phyloP scores from a whole-genome alignment of 2,888 invertebrate genomes.

The Heliconius erato region DNA sequence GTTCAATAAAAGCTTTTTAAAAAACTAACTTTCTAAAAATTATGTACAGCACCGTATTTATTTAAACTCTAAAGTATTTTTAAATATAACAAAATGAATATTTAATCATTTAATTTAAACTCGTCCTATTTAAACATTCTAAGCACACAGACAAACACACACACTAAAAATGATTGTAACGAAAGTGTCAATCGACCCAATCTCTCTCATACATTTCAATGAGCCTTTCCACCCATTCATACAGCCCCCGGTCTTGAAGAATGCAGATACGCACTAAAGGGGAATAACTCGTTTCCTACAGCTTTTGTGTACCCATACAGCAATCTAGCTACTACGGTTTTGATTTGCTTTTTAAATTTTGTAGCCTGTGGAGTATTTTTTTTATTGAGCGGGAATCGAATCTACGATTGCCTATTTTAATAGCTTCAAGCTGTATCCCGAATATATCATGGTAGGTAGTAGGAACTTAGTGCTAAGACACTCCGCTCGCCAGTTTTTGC shows the following conservation, averaged over 20 bases:
- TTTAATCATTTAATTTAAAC: not conserved
- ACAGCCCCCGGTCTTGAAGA: slow-evolving; percentile 25
- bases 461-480: not conserved
- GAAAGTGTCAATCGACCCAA: slow-evolving; percentile 29
- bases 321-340: not conserved
- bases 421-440: not conserved
- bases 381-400: not conserved
- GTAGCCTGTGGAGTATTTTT: not conserved
- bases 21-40: too few species aligned
- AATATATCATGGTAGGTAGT: not conserved
- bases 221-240: slow-evolving; percentile 29
- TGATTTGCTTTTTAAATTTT: not conserved
- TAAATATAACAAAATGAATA: not conserved
- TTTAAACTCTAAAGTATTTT: not conserved
- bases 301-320: slow-evolving; percentile 1
- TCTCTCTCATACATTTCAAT: slow-evolving; percentile 26
- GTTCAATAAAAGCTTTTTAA: too few species aligned
- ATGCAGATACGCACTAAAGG: slow-evolving; percentile 10
- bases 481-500: not conserved
- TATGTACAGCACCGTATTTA: too few species aligned
- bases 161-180: not conserved
- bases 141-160: not conserved
- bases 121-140: not conserved
- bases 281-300: slow-evolving; percentile 25
- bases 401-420: not conserved